Percentiles rank a stretch among this genome's conserved stretches.
Conservation (phyloP, 2,113 vertebrate genomes). For the Gasterosteus aculeatus region DNA sequence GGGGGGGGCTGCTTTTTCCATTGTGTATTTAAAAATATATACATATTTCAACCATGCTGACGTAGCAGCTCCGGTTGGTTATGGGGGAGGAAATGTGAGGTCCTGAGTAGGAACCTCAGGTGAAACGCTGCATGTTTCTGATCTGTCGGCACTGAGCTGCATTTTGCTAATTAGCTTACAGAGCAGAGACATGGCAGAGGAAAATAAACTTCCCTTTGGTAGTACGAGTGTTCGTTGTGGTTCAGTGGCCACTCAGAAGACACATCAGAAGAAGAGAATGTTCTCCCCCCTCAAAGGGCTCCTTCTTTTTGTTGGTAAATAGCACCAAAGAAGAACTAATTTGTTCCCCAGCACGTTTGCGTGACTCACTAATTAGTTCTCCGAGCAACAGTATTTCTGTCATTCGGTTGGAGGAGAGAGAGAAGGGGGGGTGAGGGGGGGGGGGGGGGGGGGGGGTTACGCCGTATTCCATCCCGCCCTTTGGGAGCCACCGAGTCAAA, state of each 20-base stretch:
- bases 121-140: neutral
- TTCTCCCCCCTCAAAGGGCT: neutral
- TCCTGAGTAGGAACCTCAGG: neutral
- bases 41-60: conserved; percentile 6
- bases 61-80: conserved; percentile 1
- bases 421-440: conserved; percentile 34
- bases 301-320: neutral
- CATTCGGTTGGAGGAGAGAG: neutral
- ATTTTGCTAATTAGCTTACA: conserved; percentile 24
- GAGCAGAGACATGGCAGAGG: neutral
- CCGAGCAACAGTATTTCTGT: conserved; percentile 11
- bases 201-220: neutral
- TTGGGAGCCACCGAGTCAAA: conserved; percentile 19
- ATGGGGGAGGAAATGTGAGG: neutral
- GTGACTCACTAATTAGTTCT: conserved; percentile 27
- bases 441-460: conserved; percentile 42
- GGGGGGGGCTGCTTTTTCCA: conserved; percentile 30
- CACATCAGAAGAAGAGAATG: conserved; percentile 12
- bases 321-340: neutral
- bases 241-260: conserved; percentile 35
- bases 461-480: no score
- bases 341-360: conserved; percentile 24
- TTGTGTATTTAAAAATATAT: conserved; percentile 8
- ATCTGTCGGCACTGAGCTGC: conserved; percentile 6
- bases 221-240: conserved; percentile 26